Evolutionary conservation across 2,113 vertebrate species (phyloP).

Genomic region (Chitala chitala): DNA sequence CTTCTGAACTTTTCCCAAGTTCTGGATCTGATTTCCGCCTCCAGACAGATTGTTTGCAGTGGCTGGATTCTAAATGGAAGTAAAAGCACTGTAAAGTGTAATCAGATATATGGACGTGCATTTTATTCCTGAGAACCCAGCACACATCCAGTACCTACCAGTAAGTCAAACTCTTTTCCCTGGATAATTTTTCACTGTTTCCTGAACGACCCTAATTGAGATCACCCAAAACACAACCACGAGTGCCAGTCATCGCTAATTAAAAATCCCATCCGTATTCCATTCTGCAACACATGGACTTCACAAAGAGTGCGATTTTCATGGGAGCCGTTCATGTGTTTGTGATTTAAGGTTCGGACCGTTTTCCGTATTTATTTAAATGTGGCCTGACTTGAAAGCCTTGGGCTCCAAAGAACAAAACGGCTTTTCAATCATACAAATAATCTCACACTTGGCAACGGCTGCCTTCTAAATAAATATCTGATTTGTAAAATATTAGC

Average conservation of each 20-base stretch:
- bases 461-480: slow-evolving; percentile 67
- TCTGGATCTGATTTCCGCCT: slow-evolving; percentile 62
- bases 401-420: slow-evolving; percentile 59
- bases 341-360: slow-evolving; percentile 79
- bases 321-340: slow-evolving; percentile 80
- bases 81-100: slow-evolving; percentile 48
- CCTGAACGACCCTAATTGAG: slow-evolving; percentile 65
- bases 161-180: slow-evolving; percentile 13
- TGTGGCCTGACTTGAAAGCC: slow-evolving; percentile 73
- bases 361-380: slow-evolving; percentile 87
- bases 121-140: slow-evolving; percentile 45
- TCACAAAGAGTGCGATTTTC: slow-evolving; percentile 73
- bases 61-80: slow-evolving; percentile 46
- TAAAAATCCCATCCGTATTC: slow-evolving; percentile 85
- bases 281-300: slow-evolving; percentile 69
- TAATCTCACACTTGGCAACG: slow-evolving; percentile 67
- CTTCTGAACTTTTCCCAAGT: slow-evolving; percentile 54
- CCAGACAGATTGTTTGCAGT: slow-evolving; percentile 50
- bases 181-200: slow-evolving; percentile 16
- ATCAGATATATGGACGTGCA: slow-evolving; percentile 56
- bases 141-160: slow-evolving; percentile 24
- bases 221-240: slow-evolving; percentile 71
- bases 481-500: slow-evolving; percentile 60
- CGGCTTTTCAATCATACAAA: slow-evolving; percentile 82
- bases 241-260: slow-evolving; percentile 80